Conservation (phyloP, 2,888 invertebrate genomes). For the Platerodrilus igneus region DNA sequence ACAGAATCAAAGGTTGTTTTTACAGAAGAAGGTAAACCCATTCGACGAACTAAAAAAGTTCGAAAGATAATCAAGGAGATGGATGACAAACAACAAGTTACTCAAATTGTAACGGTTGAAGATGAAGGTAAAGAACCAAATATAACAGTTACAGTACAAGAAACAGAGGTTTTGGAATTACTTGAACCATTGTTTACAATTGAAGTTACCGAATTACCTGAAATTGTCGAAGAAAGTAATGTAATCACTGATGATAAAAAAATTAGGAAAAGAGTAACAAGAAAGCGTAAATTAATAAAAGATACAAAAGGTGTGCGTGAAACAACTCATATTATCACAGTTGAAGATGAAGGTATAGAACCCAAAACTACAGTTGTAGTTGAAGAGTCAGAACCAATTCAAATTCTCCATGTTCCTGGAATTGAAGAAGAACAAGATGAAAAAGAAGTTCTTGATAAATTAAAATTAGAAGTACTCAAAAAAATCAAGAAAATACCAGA, state of each 20-base stretch:
- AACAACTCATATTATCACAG: slow-evolving; percentile 40
- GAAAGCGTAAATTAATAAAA: slow-evolving; percentile 32
- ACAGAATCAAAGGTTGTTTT: too few relatives aligned
- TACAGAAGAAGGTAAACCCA: slow-evolving; percentile 22
- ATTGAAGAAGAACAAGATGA: too few relatives aligned
- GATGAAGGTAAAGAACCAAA: slow-evolving; percentile 36
- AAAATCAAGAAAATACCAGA: slow-evolving; percentile 34
- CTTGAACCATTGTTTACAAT: too few relatives aligned
- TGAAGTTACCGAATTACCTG: slow-evolving; percentile 38
- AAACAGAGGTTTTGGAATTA: slow-evolving; percentile 18
- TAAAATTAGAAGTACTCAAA: too few relatives aligned
- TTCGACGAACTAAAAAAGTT: slow-evolving; percentile 28
- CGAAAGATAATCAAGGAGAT: slow-evolving; percentile 31
- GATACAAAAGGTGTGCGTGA: slow-evolving; percentile 32
- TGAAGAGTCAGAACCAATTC: too few relatives aligned
- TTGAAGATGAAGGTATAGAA: slow-evolving; percentile 31
- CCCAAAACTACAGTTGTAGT: slow-evolving; percentile 29
- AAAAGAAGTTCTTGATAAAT: too few relatives aligned
- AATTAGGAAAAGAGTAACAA: slow-evolving; percentile 28
- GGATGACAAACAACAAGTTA: slow-evolving; percentile 34
- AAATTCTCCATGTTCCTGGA: too few relatives aligned
- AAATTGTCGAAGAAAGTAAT: slow-evolving; percentile 26
- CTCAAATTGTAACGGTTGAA: slow-evolving; percentile 41
- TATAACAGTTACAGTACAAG: slow-evolving; percentile 19
- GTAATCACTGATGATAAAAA: slow-evolving; percentile 24